These are phyloP conservation scores for Corynorhinus townsendii DNA, from an alignment of 2,113 vertebrate genomes.

Conservation along the genomic window DNA sequence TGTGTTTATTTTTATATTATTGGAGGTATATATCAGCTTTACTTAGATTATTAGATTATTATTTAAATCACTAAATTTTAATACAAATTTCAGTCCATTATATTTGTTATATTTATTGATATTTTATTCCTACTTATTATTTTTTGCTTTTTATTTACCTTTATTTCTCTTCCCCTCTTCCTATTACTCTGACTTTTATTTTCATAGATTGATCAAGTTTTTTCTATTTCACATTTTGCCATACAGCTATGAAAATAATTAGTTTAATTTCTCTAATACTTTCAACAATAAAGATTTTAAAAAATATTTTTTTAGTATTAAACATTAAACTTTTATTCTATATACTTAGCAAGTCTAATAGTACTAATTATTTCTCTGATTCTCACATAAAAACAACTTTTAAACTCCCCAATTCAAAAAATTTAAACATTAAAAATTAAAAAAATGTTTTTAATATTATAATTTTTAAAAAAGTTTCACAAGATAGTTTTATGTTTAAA, in stretches of 20 bases:
- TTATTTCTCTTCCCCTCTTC: not conserved
- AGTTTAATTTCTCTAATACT: not conserved
- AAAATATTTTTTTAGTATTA: not conserved
- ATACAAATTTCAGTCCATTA: not conserved
- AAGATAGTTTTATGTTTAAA: not conserved
- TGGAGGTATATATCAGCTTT: not conserved
- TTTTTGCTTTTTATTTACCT: not conserved
- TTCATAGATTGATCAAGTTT: not conserved
- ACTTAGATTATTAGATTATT: not conserved
- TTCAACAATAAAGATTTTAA: no score
- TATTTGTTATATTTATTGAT: not conserved
- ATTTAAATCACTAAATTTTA: not conserved
- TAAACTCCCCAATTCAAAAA: not conserved
- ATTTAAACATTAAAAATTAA: not conserved
- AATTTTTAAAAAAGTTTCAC: not conserved
- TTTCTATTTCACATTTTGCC: not conserved
- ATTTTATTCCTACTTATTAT: not conserved
- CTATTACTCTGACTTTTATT: not conserved
- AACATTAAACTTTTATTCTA: not conserved
- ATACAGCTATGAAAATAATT: not conserved
- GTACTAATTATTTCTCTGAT: not conserved
- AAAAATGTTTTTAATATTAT: not conserved
- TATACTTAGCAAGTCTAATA: not conserved
- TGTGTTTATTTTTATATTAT: not conserved
- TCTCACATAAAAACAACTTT: not conserved